Evolutionary conservation across 2,888 invertebrate species (phyloP), one percentile per base, ranked within the genome.

Genomic region (Chrysolina oricalcia): DNA sequence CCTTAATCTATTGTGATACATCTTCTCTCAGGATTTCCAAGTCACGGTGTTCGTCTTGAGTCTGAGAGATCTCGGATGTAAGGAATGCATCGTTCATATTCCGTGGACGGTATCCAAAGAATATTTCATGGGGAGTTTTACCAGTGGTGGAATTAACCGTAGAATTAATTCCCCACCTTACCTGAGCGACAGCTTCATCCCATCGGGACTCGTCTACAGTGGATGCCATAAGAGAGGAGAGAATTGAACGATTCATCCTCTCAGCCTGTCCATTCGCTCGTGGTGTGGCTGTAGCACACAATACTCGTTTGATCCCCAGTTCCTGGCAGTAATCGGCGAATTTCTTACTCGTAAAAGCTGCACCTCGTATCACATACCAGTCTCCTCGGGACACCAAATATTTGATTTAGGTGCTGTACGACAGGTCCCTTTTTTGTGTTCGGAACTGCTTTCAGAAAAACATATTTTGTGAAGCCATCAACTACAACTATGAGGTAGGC

Each of bases 181-280:
- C 77, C 40, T 53, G 23, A 66, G 64, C 70, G 13, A 83, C 56
- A 13, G 64, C 43, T 10, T 81, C 75, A 69, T 83, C 83, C 82
- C 83, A 82, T 56, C 72, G 76, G 8, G 21, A 59, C 74, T 83
- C 83, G n/a, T 81, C 75, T 6, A 74, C 72, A 13, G 67, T 72
- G 9, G 75, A 74, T n/a, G 81, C 71, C 10, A 69, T 63, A 3
- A 82, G 19, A 10, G 79, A 73, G 10, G 77, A 64, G 35, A 83
- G 74, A 56, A 81, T 81, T 1, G 74, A 69, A 1, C 80, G 27
- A 75, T 83, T 84, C 64, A 76, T 73, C 41, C 81, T 56, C 66
- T 83, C 83, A 2, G 82, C 83, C 70, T 84, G 83, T 1, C 82
- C 83, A 66, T 84, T 84, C 0, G 83, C 35, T 35, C 35, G 35